Base-by-base conservation (phyloP, 2,797 vertebrate species). In the Smutsia gigantea region DNA sequence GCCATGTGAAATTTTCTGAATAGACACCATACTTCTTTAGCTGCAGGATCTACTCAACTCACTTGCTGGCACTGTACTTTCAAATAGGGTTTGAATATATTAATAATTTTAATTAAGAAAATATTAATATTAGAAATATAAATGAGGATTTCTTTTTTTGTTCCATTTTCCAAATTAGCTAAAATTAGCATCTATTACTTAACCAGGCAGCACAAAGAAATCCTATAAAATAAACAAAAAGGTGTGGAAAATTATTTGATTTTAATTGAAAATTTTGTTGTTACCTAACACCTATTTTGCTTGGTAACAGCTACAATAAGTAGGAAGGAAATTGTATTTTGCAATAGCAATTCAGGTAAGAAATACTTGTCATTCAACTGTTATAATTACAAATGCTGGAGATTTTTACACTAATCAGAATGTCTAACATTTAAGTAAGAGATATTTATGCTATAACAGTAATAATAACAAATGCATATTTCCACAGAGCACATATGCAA, bases 141-240 rank as follows among this genome's bases (percentile, higher is more conserved):
- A 85, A 61, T 11, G 21, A 86, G 6, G 17, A 19, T 68, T 90
- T 68, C 61, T n/a, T 53, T 61, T 93, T 66, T 21, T 39, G 10
- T 55, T 21, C 25, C 63, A 82, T 79, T 91, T 88, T 79, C 57
- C 51, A 77, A 85, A 87, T 68, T 77, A 81, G 34, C 55, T 75
- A 96, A 93, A 95, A 89, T 64, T 71, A 59, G 46, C 25, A 72
- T 75, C 49, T 93, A 63, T 71, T 87, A 63, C 17, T 85, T 78
- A 91, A 25, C 29, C 57, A 18, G 8, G 25, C 31, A 78, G 75
- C 13, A 87, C 88, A 87, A 88, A 88, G 27, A 0, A 93, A 86
- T 42, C 39, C 21, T 90, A 93, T 69, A 88, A 87, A 95, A 72
- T 78, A 85, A 84, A 91, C 55, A 71, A 68, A 90, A 46, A 59